These are phyloP conservation scores for Pantherophis vulpinus DNA, from an alignment of 2,797 vertebrate species.

Conservation along the genomic window DNA sequence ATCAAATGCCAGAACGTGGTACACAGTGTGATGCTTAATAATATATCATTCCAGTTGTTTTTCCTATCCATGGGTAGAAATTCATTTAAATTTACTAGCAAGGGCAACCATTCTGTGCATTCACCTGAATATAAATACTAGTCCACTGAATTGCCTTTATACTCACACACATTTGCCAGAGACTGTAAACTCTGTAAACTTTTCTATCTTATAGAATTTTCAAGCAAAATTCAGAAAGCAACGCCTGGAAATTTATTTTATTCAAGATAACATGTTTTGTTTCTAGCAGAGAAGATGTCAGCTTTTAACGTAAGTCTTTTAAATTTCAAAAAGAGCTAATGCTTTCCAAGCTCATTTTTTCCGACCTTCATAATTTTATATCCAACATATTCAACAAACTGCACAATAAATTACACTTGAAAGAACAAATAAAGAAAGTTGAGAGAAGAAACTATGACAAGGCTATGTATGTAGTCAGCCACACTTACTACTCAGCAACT, in stretches of 20 bases:
- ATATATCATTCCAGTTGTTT: neutral
- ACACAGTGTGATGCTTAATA: slow-evolving; percentile 2
- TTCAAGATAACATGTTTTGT: neutral
- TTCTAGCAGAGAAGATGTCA: neutral
- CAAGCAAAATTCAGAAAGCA: neutral
- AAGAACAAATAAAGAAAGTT: neutral
- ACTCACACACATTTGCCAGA: neutral
- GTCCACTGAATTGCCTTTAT: neutral
- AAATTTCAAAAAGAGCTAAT: neutral
- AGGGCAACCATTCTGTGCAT: neutral
- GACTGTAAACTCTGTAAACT: too few relatives aligned
- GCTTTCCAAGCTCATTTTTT: neutral
- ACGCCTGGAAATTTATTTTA: neutral
- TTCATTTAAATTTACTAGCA: neutral
- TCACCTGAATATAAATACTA: neutral
- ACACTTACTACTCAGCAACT: neutral
- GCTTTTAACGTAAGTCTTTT: neutral
- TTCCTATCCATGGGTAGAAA: neutral
- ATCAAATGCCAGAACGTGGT: neutral
- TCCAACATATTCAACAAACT: neutral
- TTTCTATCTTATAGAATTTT: neutral
- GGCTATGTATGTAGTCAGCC: neutral
- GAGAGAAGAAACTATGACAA: neutral
- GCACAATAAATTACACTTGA: neutral
- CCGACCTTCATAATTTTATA: neutral